Evolutionary conservation across 2,113 vertebrate species (phyloP), one percentile per base, ranked within the genome.

Genomic region (Rhodinocichla rosea): DNA sequence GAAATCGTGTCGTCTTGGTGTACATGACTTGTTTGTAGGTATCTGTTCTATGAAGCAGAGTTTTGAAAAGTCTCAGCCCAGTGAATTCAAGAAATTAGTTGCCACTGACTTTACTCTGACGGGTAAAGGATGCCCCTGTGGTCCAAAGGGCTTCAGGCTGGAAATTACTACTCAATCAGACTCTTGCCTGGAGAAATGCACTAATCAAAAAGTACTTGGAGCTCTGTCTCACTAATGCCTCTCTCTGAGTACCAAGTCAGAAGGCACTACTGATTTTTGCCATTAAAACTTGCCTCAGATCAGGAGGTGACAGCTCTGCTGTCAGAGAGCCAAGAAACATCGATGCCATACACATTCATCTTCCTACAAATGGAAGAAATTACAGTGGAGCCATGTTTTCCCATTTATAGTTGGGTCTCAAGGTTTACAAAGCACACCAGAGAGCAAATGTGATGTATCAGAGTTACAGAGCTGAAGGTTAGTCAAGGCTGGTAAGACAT

Each of bases 81-180:
- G 27, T 69, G 56, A 85, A 90, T 62, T 79, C 32, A 76, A 52
- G n/a, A 53, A 79, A 82, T 78, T 67, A 30, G 18, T 55, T 82
- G 60, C 74, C 56, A n/a, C 65, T 82, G 56, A 63, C 32, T 83
- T 88, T 28, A 9, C 26, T 69, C 49, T 69, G 71, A 57, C 0
- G 1, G 20, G 27, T 82, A 62, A 94, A 84, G 77, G 57, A 91
- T 92, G 30, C 13, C n/a, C 39, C 50, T 3, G 1, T 68, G 39
- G 60, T 74, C 64, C 77, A 87, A 82, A 92, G 56, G 59, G 35
- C 33, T 89, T 57, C 84, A 92, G 81, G 27, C 64, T 89, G 92
- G 64, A 96, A 97, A 96, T 95, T 89, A 39, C 87, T 79, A 39
- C 84, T 92, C 84, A 89, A 9, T 96, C 89, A 87, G 62, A 42